phyloP scores from a whole-genome alignment of 2,888 invertebrate species.

The Platycheirus rosarum region DNA sequence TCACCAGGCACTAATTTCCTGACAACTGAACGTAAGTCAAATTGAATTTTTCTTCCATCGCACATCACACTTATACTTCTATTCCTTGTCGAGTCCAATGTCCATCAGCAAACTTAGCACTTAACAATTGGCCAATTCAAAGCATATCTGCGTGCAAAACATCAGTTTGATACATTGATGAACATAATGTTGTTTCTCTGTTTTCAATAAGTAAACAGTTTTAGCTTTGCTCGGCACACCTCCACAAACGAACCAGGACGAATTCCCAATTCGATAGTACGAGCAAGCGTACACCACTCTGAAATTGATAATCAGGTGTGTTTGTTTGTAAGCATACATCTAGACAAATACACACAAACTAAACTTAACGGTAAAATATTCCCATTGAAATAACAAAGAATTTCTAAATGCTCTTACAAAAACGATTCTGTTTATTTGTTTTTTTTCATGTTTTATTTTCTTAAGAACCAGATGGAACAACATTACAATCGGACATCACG shows the following conservation, averaged over 20 bases:
- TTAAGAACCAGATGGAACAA: too few species aligned
- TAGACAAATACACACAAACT: not conserved
- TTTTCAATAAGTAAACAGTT: constrained; percentile 25
- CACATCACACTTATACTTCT: not conserved
- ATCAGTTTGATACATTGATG: constrained; percentile 26
- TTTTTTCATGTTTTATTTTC: too few species aligned
- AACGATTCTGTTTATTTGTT: not conserved
- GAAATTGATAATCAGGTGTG: constrained; percentile 64
- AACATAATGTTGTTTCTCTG: constrained; percentile 35
- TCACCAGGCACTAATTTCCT: constrained; percentile 46
- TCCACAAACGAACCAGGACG: constrained; percentile 14
- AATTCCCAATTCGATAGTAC: constrained; percentile 19
- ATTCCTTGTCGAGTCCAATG: constrained; percentile 13
- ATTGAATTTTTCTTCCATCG: constrained; percentile 43
- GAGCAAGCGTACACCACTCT: constrained; percentile 6
- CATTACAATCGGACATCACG: too few species aligned
- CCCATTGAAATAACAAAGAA: constrained; percentile 8
- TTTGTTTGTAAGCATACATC: constrained; percentile 53
- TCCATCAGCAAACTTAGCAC: constrained; percentile 17
- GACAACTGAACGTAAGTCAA: constrained; percentile 44
- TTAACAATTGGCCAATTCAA: not conserved
- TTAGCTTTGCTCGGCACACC: constrained; percentile 17
- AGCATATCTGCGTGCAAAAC: constrained; percentile 27
- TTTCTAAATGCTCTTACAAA: not conserved
- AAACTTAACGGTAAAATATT: not conserved